These are phyloP conservation scores for Muntiacus reevesi DNA, from an alignment of 2,113 vertebrate species.

Conservation along the genomic window DNA sequence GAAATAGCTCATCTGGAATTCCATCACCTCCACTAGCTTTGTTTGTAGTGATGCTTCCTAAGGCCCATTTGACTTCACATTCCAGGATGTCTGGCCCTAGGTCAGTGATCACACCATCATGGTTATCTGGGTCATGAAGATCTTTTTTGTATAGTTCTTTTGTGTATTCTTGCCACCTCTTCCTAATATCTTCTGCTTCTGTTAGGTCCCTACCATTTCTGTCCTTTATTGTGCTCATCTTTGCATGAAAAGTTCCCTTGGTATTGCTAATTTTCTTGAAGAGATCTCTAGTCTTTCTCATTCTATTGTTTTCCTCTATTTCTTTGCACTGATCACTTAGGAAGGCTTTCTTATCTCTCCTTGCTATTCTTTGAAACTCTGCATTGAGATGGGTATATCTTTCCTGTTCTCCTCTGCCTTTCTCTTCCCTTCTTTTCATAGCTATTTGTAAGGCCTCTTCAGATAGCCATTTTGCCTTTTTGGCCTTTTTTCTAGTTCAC, in stretches of 20 bases:
- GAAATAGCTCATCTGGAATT: neutral
- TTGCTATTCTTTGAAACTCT: neutral
- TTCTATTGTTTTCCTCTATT: neutral
- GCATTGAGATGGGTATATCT: neutral
- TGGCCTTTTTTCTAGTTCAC: neutral
- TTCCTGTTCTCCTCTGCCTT: neutral
- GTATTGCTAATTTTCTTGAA: neutral
- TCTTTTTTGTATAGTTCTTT: neutral
- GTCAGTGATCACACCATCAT: accelerated
- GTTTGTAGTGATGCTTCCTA: neutral
- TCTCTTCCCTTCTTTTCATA: neutral
- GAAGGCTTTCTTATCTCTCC: neutral
- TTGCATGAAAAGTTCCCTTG: neutral
- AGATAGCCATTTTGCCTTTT: neutral
- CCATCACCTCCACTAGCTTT: neutral
- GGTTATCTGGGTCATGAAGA: neutral
- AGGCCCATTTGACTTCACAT: neutral
- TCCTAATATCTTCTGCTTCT: neutral
- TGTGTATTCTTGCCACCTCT: neutral
- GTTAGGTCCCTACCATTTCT: neutral
- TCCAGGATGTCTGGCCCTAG: neutral
- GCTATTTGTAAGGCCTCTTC: neutral
- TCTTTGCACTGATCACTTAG: neutral
- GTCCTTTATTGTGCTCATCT: neutral
- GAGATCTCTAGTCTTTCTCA: neutral